Evolutionary conservation across 2,113 vertebrate species (phyloP), one percentile per base, ranked within the genome.

Genomic region (Nannobrachium achirus): DNA sequence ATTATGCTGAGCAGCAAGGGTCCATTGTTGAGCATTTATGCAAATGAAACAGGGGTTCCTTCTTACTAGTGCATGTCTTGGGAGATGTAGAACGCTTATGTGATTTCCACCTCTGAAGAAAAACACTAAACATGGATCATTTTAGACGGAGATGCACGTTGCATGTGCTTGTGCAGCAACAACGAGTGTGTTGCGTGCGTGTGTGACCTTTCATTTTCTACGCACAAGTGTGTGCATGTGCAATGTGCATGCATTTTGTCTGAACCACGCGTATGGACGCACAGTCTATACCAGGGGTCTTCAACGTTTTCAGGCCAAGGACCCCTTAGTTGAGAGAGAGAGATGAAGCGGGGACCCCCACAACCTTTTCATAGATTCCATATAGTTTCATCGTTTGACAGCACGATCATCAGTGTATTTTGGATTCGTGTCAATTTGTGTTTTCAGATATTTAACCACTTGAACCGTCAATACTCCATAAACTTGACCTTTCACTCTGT

Each of bases 11-110:
- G 77, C 79, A 73, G 77, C 76, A 42, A n/a, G 56, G 73, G 71
- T 78, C 52, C 71, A 74, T 79, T 77, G 84, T 87, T 85, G 86
- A 88, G 78, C 83, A 70, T 87, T 87, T 84, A 84, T 90, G 86
- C 76, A 84, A 83, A 85, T 82, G 25, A 74, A 49, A 10, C 58
- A 53, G 56, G 69, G 67, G 46, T 69, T 78, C 44, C 75, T 62
- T 89, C 85, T 89, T 83, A 86, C 72, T 69, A 55, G 76, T 88
- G 87, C 88, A 82, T 83, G 85, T 85, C 86, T 79, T 50, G 75
- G 86, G 80, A 89, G 79, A 86, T 81, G 85, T 87, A n/a, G 79
- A 63, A 84, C 67, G 20, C 74, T 71, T 3, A 9, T 78, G 74
- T 25, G 49, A 65, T 79, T 81, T 81, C 25, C 78, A 82, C 78